Evolutionary conservation across 2,797 vertebrate genomes (phyloP).

Genomic region (Enteromius mattozi): DNA sequence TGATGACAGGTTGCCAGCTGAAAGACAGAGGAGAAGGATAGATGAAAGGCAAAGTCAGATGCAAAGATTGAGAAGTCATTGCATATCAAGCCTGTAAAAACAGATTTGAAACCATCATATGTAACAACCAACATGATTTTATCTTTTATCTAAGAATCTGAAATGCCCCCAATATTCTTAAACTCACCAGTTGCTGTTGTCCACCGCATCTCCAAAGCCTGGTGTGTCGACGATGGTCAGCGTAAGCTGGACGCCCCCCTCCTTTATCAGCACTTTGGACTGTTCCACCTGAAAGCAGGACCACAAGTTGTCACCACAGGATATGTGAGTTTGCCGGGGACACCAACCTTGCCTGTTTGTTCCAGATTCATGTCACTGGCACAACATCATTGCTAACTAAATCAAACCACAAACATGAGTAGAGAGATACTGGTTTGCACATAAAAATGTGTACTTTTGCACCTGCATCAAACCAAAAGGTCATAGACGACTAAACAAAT

Average conservation of each 20-base stretch:
- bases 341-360: neutral
- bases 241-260: slow-evolving; percentile 82
- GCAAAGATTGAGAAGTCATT: neutral
- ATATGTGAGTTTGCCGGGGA: neutral
- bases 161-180: neutral
- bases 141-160: neutral
- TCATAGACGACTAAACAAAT: neutral
- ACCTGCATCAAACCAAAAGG: neutral
- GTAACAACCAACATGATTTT: neutral
- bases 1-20: slow-evolving; percentile 82
- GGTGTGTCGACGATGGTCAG: slow-evolving; percentile 84
- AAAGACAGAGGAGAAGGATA: neutral
- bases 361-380: neutral
- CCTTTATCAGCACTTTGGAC: slow-evolving; percentile 83
- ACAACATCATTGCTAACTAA: neutral
- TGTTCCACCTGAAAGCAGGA: slow-evolving; percentile 77
- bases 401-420: neutral
- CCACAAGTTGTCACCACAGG: slow-evolving; percentile 18
- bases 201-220: slow-evolving; percentile 83
- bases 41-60: neutral
- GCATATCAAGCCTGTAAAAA: neutral
- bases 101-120: neutral
- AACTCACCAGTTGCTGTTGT: slow-evolving; percentile 84
- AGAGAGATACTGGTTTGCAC: neutral
- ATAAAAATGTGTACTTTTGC: neutral